A percentile compares a stretch with the other conserved stretches of the same genome.
These are phyloP conservation scores for Gryllus longicercus DNA, from an alignment of 2,888 invertebrate species.

Conservation along the genomic window DNA sequence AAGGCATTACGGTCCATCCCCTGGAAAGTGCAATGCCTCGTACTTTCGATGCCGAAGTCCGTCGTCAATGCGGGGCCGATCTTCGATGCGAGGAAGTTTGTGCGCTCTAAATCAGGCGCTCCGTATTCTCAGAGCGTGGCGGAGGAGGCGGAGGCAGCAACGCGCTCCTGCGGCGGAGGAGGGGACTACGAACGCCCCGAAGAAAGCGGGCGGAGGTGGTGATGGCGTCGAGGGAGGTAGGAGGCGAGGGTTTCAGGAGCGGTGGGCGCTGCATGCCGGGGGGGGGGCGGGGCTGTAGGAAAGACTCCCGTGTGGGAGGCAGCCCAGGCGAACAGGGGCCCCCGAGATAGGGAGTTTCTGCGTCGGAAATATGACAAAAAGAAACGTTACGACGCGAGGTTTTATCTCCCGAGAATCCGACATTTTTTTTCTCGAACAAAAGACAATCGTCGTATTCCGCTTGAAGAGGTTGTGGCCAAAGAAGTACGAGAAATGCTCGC, in stretches of 20 bases:
- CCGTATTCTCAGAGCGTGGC: not conserved
- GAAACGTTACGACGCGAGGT: not conserved
- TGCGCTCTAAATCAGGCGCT: not conserved
- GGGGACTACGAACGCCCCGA: too few relatives aligned
- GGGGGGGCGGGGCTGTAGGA: too few relatives aligned
- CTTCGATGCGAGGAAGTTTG: not conserved
- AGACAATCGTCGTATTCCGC: not conserved
- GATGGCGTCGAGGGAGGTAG: too few relatives aligned
- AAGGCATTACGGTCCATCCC: not conserved
- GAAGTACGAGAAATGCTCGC: not conserved
- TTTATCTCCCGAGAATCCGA: not conserved
- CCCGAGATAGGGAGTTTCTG: not conserved
- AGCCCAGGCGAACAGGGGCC: too few relatives aligned
- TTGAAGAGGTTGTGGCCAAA: not conserved
- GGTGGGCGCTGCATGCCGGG: too few relatives aligned
- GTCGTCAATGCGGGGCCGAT: not conserved
- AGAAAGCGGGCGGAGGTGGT: too few relatives aligned
- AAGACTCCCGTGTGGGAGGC: too few relatives aligned
- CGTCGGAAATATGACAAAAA: conserved; percentile 17
- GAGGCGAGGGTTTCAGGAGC: too few relatives aligned
- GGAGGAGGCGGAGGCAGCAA: too few relatives aligned
- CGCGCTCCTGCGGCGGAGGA: too few relatives aligned
- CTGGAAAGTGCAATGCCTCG: not conserved
- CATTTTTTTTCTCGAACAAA: not conserved
- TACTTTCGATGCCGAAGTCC: not conserved